These are phyloP conservation scores for Hyperopisus bebe DNA, from an alignment of 2,113 vertebrate species.

Conservation along the genomic window DNA sequence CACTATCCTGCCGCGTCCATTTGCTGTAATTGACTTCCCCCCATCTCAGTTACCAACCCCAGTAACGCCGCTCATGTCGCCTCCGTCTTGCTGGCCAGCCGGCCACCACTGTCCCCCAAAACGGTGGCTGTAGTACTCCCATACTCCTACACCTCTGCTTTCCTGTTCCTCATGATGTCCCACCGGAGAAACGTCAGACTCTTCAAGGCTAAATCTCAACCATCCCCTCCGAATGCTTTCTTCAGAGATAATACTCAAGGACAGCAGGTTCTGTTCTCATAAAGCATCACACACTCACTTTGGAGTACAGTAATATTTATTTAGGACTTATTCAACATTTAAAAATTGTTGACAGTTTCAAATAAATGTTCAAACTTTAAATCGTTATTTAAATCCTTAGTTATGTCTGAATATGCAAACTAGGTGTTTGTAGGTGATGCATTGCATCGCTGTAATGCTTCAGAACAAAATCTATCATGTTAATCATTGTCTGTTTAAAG, in stretches of 20 bases:
- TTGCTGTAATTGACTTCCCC: constrained; percentile 57
- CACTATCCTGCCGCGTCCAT: constrained; percentile 53
- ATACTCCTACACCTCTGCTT: constrained; percentile 47
- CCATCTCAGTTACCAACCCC: constrained; percentile 16
- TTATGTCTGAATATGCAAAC: neutral
- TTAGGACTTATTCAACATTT: neutral
- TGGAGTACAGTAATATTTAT: neutral
- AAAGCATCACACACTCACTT: neutral
- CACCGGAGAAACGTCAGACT: neutral
- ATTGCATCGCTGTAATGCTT: neutral
- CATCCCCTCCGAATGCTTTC: neutral
- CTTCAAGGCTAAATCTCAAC: constrained; percentile 1
- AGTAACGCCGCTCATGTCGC: neutral
- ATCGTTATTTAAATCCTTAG: neutral
- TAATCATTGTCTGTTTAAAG: neutral
- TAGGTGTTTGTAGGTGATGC: neutral
- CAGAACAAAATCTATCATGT: neutral
- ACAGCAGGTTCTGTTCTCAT: neutral
- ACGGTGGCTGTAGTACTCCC: constrained; percentile 43
- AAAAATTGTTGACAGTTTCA: neutral
- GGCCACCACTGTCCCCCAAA: neutral
- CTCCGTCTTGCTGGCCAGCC: too few relatives aligned
- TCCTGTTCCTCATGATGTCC: constrained; percentile 25
- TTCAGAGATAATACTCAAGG: constrained; percentile 5
- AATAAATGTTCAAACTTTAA: neutral